These are phyloP conservation scores for Probosciger aterrimus DNA, from an alignment of 2,113 vertebrate species.

Conservation along the genomic window DNA sequence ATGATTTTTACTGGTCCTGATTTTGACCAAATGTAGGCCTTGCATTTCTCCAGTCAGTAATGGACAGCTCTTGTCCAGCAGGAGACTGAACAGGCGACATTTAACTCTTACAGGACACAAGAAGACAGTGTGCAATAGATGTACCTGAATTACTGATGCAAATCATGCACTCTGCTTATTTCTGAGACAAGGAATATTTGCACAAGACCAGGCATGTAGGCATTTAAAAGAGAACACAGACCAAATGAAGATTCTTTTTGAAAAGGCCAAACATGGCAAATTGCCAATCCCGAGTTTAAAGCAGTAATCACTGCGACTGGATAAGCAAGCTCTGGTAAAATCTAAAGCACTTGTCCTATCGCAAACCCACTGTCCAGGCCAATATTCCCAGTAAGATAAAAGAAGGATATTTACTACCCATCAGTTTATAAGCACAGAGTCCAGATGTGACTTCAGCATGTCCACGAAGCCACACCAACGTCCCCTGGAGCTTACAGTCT, in stretches of 20 bases:
- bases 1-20: background rate
- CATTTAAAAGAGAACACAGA: background rate
- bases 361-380: background rate
- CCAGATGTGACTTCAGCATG: background rate
- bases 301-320: background rate
- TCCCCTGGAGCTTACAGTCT: background rate
- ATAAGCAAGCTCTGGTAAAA: background rate
- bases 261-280: background rate
- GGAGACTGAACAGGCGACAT: background rate
- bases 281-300: background rate
- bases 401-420: background rate
- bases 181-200: background rate
- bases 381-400: background rate
- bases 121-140: accelerated
- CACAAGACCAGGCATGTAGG: background rate
- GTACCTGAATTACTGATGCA: accelerated
- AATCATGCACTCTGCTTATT: background rate
- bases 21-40: background rate
- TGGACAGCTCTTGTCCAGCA: accelerated
- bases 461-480: accelerated
- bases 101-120: background rate
- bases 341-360: background rate
- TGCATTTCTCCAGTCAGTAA: background rate
- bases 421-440: background rate
- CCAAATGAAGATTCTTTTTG: background rate